Evolutionary conservation across 2,797 vertebrate genomes (phyloP).

Genomic region (Amblyopsis hoosieri): DNA sequence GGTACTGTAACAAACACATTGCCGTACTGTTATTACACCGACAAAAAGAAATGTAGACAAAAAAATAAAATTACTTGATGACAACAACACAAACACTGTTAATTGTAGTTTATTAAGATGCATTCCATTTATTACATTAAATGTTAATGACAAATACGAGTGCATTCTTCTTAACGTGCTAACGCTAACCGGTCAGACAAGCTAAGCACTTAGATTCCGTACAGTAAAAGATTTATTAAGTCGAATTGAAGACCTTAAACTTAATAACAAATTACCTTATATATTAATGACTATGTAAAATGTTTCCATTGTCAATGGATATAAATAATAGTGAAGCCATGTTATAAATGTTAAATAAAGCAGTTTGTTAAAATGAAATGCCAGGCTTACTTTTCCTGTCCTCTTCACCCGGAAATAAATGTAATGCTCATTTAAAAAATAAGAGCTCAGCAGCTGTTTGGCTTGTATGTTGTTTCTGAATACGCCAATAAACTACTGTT

Average conservation of each 20-base stretch:
- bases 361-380: constrained; percentile 48
- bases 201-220: constrained; percentile 34
- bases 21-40: no score
- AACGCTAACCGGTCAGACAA: constrained; percentile 63
- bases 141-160: constrained; percentile 34
- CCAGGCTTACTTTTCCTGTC: constrained; percentile 59
- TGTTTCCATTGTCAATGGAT: not conserved
- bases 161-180: constrained; percentile 53
- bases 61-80: not conserved
- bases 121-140: not conserved
- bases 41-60: not conserved
- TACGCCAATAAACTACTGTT: not conserved
- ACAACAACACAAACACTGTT: not conserved
- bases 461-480: not conserved
- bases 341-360: not conserved
- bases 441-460: not conserved
- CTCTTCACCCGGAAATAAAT: constrained; percentile 62
- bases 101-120: not conserved
- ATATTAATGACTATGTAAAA: not conserved
- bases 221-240: constrained; percentile 9
- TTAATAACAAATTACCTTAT: constrained; percentile 2
- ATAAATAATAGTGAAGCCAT: not conserved
- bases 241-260: not conserved
- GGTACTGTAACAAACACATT: not conserved
- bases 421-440: constrained; percentile 20